Evolutionary conservation across 2,797 vertebrate genomes (phyloP).

Genomic region (Rhodeus uyekii): DNA sequence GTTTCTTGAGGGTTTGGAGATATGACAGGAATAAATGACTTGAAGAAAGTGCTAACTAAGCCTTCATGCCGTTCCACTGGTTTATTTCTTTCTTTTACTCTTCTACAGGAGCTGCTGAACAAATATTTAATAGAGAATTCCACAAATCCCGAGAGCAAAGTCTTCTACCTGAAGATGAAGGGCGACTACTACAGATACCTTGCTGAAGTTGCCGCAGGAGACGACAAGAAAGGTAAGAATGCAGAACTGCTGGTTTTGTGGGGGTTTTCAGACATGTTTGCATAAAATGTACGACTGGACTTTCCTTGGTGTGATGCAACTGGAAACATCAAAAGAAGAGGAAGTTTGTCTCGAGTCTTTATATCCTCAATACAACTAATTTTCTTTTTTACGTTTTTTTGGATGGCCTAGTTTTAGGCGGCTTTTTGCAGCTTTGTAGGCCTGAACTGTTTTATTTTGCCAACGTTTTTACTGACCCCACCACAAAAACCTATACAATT

Average conservation of each 20-base stretch:
- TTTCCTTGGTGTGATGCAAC: slow-evolving; percentile 37
- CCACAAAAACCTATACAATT: not conserved
- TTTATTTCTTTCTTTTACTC: slow-evolving; percentile 1
- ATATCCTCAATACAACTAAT: not conserved
- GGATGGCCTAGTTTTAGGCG: not conserved
- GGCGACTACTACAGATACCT: slow-evolving; percentile 98
- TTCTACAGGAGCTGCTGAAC: slow-evolving; percentile 85
- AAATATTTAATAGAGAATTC: slow-evolving; percentile 88
- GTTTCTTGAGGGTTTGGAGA: not conserved
- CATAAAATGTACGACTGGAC: not conserved
- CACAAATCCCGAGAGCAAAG: slow-evolving; percentile 87
- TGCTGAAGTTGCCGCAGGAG: slow-evolving; percentile 90
- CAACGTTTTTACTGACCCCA: not conserved
- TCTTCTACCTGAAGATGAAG: slow-evolving; percentile 99
- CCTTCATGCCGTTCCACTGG: not conserved
- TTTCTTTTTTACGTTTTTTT: not conserved
- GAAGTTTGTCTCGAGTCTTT: not conserved
- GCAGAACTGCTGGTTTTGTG: not conserved
- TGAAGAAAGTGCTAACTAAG: not conserved
- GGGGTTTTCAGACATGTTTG: not conserved
- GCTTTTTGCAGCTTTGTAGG: not conserved
- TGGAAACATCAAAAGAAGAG: slow-evolving; percentile 4
- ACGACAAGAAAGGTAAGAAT: slow-evolving; percentile 81
- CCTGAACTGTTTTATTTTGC: not conserved
- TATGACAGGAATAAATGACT: not conserved